A percentile compares a stretch with the other conserved stretches of the same genome.
phyloP scores from a whole-genome alignment of 2,888 invertebrate genomes.

The Fragum sueziense region DNA sequence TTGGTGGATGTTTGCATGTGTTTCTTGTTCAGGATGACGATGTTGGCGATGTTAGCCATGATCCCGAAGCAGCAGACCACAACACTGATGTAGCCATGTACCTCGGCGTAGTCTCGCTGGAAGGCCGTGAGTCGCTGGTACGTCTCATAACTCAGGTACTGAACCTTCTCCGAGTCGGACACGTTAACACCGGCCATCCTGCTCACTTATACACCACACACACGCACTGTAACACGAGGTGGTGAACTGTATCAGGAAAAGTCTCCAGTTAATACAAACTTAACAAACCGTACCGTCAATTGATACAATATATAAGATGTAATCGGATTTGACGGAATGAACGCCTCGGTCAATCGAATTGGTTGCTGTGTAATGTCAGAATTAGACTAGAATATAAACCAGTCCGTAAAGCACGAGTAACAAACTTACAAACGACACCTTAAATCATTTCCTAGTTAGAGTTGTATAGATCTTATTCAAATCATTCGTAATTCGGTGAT shows the following conservation, averaged over 20 bases:
- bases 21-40: slow-evolving; percentile 93
- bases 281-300: not conserved
- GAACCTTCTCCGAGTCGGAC: not conserved
- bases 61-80: slow-evolving; percentile 95
- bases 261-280: not conserved
- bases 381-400: no score
- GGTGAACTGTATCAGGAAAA: not conserved
- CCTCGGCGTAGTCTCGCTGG: slow-evolving; percentile 68
- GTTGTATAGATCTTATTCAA: no score
- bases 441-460: no score
- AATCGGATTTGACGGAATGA: no score
- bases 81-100: slow-evolving; percentile 93
- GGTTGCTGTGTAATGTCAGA: no score
- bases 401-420: no score
- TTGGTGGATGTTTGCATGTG: slow-evolving; percentile 97
- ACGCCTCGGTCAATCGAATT: no score
- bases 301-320: no score
- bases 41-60: slow-evolving; percentile 94
- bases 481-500: no score
- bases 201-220: not conserved
- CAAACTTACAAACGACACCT: no score
- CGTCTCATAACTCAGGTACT: slow-evolving; percentile 21
- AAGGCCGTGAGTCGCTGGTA: slow-evolving; percentile 33
- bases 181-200: not conserved
- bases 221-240: not conserved